Conservation (phyloP, 92 coral and sea anemone genomes). For the Hydrozoanthus gracilis region DNA sequence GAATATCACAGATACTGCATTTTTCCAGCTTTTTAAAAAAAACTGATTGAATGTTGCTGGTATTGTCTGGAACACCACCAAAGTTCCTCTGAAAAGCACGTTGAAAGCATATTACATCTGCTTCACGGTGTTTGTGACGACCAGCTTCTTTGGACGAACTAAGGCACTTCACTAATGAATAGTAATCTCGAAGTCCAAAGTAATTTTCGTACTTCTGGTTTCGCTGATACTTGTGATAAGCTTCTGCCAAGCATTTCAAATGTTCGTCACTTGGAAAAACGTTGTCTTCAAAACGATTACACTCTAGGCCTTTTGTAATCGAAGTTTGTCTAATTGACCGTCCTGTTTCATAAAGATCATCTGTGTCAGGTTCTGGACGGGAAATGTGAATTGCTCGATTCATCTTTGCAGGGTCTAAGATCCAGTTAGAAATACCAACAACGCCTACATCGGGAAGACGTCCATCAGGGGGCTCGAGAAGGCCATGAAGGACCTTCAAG, state of each 20-base stretch:
- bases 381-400: slow-evolving; percentile 98
- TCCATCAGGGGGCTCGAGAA: slow-evolving; percentile 91
- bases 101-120: slow-evolving; percentile 61
- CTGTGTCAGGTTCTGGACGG: slow-evolving; percentile 91
- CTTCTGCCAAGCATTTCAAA: slow-evolving; percentile 83
- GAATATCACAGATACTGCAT: slow-evolving; percentile 46
- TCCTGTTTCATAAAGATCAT: slow-evolving; percentile 91
- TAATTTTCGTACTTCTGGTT: slow-evolving; percentile 80
- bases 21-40: slow-evolving; percentile 70
- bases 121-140: slow-evolving; percentile 44
- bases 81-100: slow-evolving; percentile 90
- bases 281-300: background rate
- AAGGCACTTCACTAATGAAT: slow-evolving; percentile 88
- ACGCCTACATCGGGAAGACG: slow-evolving; percentile 94
- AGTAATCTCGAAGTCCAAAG: slow-evolving; percentile 98
- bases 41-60: slow-evolving; percentile 66
- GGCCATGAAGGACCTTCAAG: slow-evolving; percentile 90
- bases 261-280: slow-evolving; percentile 47
- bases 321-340: slow-evolving; percentile 77
- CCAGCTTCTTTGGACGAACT: slow-evolving; percentile 33
- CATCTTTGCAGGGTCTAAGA: slow-evolving; percentile 98
- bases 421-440: slow-evolving; percentile 99
- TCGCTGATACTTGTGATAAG: slow-evolving; percentile 77
- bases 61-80: slow-evolving; percentile 84
- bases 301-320: background rate